Evolutionary conservation across 2,113 vertebrate genomes (phyloP).

Genomic region (Chionodraco myersi): DNA sequence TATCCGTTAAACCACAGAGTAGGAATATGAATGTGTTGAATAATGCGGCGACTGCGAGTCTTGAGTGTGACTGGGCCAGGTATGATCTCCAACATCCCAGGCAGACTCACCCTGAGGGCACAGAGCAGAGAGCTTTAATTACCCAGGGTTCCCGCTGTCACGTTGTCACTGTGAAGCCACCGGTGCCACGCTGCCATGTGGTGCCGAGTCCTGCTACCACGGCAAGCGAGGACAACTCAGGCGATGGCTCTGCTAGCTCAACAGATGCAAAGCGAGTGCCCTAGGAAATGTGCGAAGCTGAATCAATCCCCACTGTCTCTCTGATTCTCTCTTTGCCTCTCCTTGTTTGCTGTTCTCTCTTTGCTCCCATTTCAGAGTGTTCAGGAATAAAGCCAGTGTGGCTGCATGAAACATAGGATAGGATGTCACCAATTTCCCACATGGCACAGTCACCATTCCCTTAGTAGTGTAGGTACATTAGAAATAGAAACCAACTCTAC

Average conservation of each 20-base stretch:
- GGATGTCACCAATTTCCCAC: conserved; percentile 34
- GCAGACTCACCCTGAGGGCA: conserved; percentile 74
- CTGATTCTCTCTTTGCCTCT: conserved; percentile 61
- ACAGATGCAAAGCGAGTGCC: conserved; percentile 61
- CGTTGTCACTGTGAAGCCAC: conserved; percentile 66
- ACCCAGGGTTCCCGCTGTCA: conserved; percentile 81
- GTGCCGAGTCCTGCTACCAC: conserved; percentile 49
- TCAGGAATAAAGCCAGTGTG: conserved; percentile 27
- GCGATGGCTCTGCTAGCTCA: conserved; percentile 66
- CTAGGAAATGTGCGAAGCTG: conserved; percentile 62
- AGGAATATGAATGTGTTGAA: conserved; percentile 47
- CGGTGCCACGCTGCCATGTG: conserved; percentile 46
- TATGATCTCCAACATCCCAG: conserved; percentile 62
- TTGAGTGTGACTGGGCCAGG: conserved; percentile 57
- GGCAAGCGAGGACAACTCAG: conserved; percentile 65
- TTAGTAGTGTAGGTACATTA: conserved; percentile 6
- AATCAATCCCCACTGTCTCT: conserved; percentile 63
- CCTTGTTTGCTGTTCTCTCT: conserved; percentile 61
- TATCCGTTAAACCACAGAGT: conserved; percentile 20
- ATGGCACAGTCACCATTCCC: conserved; percentile 3
- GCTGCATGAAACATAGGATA: conserved; percentile 42
- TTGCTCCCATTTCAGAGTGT: conserved; percentile 46
- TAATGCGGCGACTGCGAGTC: conserved; percentile 49
- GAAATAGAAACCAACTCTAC: background rate
- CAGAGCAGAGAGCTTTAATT: conserved; percentile 82